Base-by-base conservation (phyloP, 2,797 vertebrate genomes). In the Babyrousa celebensis region DNA sequence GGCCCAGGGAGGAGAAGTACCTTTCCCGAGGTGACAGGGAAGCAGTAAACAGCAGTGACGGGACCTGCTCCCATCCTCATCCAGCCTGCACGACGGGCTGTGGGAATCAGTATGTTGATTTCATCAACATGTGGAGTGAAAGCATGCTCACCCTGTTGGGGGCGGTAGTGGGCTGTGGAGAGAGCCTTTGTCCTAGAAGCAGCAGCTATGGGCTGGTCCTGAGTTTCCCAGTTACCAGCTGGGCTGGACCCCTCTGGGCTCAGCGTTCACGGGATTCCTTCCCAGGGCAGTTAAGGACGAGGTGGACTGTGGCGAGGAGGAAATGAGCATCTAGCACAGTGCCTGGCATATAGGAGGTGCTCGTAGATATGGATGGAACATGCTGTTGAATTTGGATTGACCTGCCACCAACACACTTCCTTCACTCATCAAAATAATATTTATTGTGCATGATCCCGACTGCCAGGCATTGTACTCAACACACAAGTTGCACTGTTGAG, bases 381-480 rank as follows among this genome's bases (percentile, higher is more conserved):
- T 72, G 32, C 18, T 79, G 27, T 85, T 89, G 56, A 79, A 21
- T 82, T 92, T 87, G 60, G 91, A 84, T 89, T 75, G 63, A 80
- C 65, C 75, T 85, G 20, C 40, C 63, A 54, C 43, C 52, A 72
- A 25, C 88, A 62, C 9, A 63, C 7, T 89, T 91, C 27, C 63
- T 71, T 70, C 1, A 80, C 32, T 95, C 71, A 72, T 89, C 79
- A 86, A 63, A 65, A 62, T 63, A 82, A 65, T 65, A 60, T 83
- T 77, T 84, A 54, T 60, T 70, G 58, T 79, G 32, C 29, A 43
- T 65, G n/a, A 27, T 70, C 17, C 80, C 72, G 89, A 94, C 62
- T 5, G 20, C 6, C 25, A n/a, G 79, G 77, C 78, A 72, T 14
- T 52, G 65, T 5, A 1, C n/a, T 25, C 43, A 52, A 40, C 40